Evolutionary conservation across 2,888 invertebrate species (phyloP).

Genomic region (Gerosis bhagava): DNA sequence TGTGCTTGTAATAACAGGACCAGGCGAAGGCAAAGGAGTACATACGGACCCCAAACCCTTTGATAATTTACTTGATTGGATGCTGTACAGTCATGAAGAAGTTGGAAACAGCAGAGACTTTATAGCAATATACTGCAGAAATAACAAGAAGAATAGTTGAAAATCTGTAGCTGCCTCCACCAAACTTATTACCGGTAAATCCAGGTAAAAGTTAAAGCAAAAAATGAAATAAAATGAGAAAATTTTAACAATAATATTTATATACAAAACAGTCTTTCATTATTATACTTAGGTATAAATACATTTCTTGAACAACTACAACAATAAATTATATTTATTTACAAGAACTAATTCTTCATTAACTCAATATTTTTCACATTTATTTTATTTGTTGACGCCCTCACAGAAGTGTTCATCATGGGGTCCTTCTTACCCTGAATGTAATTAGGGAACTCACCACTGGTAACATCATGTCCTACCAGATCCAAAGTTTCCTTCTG

Average conservation of each 20-base stretch:
- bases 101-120: conserved; percentile 84
- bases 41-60: conserved; percentile 89
- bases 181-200: too few relatives aligned
- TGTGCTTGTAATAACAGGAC: conserved; percentile 90
- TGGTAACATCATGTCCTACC: conserved; percentile 41
- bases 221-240: conserved; percentile 1
- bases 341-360: conserved; percentile 62
- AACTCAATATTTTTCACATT: conserved; percentile 77
- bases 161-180: too few relatives aligned
- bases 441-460: conserved; percentile 56
- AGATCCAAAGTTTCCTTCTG: conserved; percentile 57
- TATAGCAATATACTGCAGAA: conserved; percentile 81
- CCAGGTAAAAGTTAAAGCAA: neutral
- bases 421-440: conserved; percentile 72
- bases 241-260: conserved; percentile 17
- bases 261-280: conserved; percentile 46
- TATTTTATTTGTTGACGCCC: conserved; percentile 68
- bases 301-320: conserved; percentile 9
- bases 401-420: conserved; percentile 71
- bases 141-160: too few relatives aligned
- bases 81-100: conserved; percentile 77
- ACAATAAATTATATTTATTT: conserved; percentile 7
- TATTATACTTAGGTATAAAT: conserved; percentile 14
- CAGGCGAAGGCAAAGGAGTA: conserved; percentile 83
- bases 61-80: conserved; percentile 81